A percentile compares a stretch with the other conserved stretches of the same genome.
These are phyloP conservation scores for Staurois parvus DNA, from an alignment of 2,797 vertebrate species.

Conservation along the genomic window DNA sequence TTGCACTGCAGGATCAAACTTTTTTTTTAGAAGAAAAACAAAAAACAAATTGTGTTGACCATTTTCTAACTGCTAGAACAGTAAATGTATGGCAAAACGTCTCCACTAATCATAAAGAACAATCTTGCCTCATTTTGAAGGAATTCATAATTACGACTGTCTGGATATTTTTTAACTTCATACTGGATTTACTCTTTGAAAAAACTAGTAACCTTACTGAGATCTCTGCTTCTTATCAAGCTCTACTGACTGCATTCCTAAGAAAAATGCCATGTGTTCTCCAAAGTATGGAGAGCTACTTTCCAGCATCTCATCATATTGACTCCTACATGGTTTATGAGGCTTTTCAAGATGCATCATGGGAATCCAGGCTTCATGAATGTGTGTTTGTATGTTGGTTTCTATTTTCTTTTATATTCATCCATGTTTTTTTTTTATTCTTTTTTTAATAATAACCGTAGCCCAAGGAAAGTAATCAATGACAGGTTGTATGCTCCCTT, in stretches of 20 bases:
- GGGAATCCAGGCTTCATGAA: constrained; percentile 56
- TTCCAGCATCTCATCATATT: constrained; percentile 4
- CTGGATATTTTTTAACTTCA: constrained; percentile 25
- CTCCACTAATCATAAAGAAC: background rate
- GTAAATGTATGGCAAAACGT: background rate
- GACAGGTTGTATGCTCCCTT: constrained; percentile 24
- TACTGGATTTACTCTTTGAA: constrained; percentile 27
- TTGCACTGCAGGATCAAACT: background rate
- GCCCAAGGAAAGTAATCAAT: constrained; percentile 28
- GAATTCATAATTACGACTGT: background rate
- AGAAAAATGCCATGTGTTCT: constrained; percentile 6
- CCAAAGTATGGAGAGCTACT: background rate
- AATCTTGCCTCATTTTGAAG: constrained; percentile 10
- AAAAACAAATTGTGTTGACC: background rate
- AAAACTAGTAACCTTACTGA: background rate
- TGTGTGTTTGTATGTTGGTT: constrained; percentile 57
- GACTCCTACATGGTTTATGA: background rate
- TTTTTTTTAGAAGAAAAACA: constrained; percentile 1
- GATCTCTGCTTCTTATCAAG: constrained; percentile 5
- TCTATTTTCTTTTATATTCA: constrained; percentile 48
- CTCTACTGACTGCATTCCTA: constrained; percentile 11
- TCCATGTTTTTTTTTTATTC: constrained; percentile 40
- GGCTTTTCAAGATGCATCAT: constrained; percentile 42
- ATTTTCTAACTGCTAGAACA: constrained; percentile 1
- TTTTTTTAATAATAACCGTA: constrained; percentile 36